Base-by-base conservation (phyloP, 2,113 vertebrate genomes). In the Phrynosoma blainvillii region DNA sequence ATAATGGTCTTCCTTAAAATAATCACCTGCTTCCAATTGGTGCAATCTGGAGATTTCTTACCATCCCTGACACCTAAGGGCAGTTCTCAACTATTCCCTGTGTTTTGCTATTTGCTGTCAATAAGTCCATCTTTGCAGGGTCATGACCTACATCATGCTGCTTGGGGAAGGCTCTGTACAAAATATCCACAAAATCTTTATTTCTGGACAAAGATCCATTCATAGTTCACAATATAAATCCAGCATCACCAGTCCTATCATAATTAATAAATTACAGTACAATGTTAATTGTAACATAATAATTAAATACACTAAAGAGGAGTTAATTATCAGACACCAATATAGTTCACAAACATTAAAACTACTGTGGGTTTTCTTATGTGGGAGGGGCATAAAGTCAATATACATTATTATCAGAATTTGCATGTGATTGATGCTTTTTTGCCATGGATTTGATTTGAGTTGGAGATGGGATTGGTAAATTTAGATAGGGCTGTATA, bases 1-100 rank as follows among this genome's bases (percentile, higher is more conserved):
- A 77, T 25, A 84, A 76, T 77, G 32, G 71, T 25, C 36, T 77
- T 47, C 74, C 32, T 85, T 77, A 85, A 85, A 85, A 85, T 85
- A 77, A 85, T 77, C 36, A 47, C 16, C 62, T 65, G 36, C 56
- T 47, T 77, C 47, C 23, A 25, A 65, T 42, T 76, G 84, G 71
- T 62, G 42, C 40, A 23, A 85, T 66, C 36, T 77, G 56, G 56
- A 66, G 56, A 77, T 77, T 65, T 12, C 74, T 77, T 30, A 47
- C 73, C 14, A n/a, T 65, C 25, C 36, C 74, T 77, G 36, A n/a
- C 73, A 65, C 36, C 7, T 21, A 65, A 77, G 73, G 54, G 56
- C 73, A 85, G 32, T 27, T 85, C 70, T 66, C 25, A 85, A 20
- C 40, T 66, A n/a, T 85, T 77, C 56, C 40, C 62, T 65, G 56